Base-by-base conservation (phyloP, 2,113 vertebrate genomes). In the Oplegnathus fasciatus region DNA sequence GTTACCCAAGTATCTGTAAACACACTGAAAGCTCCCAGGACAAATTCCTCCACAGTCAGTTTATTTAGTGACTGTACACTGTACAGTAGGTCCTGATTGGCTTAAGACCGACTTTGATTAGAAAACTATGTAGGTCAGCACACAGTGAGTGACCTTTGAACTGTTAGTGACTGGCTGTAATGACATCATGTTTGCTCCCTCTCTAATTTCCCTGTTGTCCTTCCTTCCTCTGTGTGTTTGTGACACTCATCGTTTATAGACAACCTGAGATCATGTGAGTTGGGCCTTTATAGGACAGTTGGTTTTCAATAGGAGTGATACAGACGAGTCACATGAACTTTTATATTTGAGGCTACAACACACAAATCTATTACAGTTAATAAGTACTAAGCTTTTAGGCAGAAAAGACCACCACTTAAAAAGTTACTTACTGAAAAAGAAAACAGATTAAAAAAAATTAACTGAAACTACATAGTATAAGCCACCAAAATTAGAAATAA, bases 161-260 rank as follows among this genome's bases (percentile, higher is more conserved):
- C 90, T 84, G 69, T 46, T 88, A 67, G 48, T 24, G 24, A 61
- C 54, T n/a, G 3, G n/a, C 75, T 70, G n/a, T 13, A 76, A 89
- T 94, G 92, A 94, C 91, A 91, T 94, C 91, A 94, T 88, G 78
- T 87, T 91, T 86, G 70, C 79, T 67, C 68, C n/a, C 50, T 64
- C 18, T 48, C 34, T 67, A n/a, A 55, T 26, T 28, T 9, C 10
- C 44, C 24, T 55, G 55, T 17, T 17, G 32, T 67, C 46, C 57
- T 80, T 86, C 73, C 71, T 89, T 82, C 69, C 55, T 32, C 30
- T 14, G 22, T 40, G 15, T 17, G 58, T 65, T 78, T 75, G 3
- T 73, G 75, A 72, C 66, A 78, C 77, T 69, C 3, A 18, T 20
- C 22, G 20, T 66, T 86, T 76, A 20, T 5, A 74, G 65, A 66